Conservation (phyloP, 2,888 invertebrate genomes). For the Scaptomyza tumidula region DNA sequence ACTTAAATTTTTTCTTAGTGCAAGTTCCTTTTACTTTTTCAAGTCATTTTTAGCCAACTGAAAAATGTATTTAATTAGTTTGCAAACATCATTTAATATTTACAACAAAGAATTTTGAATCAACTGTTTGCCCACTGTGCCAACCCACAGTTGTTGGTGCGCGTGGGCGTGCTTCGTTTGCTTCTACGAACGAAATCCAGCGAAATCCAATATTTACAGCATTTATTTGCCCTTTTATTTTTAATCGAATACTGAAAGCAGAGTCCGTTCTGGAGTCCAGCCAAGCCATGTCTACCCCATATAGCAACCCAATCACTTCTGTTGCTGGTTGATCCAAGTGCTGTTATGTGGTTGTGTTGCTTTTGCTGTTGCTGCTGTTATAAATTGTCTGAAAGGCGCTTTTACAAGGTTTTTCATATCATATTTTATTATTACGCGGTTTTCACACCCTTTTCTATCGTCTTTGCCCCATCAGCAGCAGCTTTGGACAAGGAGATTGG, state of each 20-base stretch:
- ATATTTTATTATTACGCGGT: conserved; percentile 74
- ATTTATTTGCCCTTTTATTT: conserved; percentile 50
- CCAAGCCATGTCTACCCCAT: not conserved
- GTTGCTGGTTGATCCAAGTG: conserved; percentile 14
- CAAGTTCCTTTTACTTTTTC: not conserved
- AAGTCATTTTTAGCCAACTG: not conserved
- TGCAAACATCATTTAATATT: conserved; percentile 3
- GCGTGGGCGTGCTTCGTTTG: conserved; percentile 8
- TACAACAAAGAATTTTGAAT: conserved; percentile 6
- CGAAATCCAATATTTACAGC: conserved; percentile 61
- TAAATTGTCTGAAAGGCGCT: conserved; percentile 74
- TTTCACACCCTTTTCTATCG: conserved; percentile 53
- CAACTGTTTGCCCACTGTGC: conserved; percentile 24
- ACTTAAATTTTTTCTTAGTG: not conserved
- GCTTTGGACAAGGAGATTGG: conserved; percentile 18
- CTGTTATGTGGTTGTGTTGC: conserved; percentile 4
- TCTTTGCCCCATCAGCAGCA: not conserved
- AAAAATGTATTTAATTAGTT: conserved; percentile 8
- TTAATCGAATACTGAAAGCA: conserved; percentile 57
- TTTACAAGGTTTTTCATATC: conserved; percentile 71
- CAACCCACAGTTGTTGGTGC: conserved; percentile 1
- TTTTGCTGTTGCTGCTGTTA: conserved; percentile 41
- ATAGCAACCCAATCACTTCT: not conserved
- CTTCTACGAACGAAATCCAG: conserved; percentile 11
- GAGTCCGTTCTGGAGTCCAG: conserved; percentile 26